Base-by-base conservation (phyloP, 2,113 vertebrate genomes). In the Trogon melanurus region DNA sequence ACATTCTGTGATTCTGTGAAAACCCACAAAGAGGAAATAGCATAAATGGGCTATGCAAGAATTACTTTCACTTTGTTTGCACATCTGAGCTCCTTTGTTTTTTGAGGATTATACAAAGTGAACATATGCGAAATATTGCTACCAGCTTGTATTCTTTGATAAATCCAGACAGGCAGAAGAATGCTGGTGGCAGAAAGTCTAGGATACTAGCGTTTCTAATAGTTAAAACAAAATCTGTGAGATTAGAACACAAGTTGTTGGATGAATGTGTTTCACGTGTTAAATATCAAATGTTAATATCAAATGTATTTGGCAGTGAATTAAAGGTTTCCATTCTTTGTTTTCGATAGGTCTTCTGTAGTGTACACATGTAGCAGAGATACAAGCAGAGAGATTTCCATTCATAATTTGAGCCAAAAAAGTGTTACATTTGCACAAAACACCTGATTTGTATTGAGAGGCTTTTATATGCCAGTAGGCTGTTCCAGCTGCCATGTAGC, bases 161-260 rank as follows among this genome's bases (percentile, higher is more conserved):
- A 92, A 95, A 96, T 91, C 79, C 87, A 90, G 81, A 91, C 66
- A 96, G 87, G 86, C 95, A 91, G 95, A 94, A 97, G 94, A 96
- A 75, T 1, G 73, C 96, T 95, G 94, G 87, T 97, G 94, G 95
- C 95, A 94, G 62, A 81, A 94, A 79, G 10, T 75, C 38, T 53
- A 58, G 53, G n/a, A 14, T 66, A 62, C 44, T 50, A 73, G 45
- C 51, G 41, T 69, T 85, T 70, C 45, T 75, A 93, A 23, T 58
- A n/a, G 57, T 57, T 85, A 75, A 67, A 83, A 56, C 13, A 83
- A 86, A 86, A 86, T 41, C 76, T 92, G 74, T 3, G 5, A 66
- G 29, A 72, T 85, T 51, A 73, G 66, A 83, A 67, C n/a, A 86
- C 4, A 50, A 44, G 36, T 64, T 65, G 10, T 53, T 94, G 38